Base-by-base conservation (phyloP, 2,797 vertebrate genomes). In the Sebastes diploproa region DNA sequence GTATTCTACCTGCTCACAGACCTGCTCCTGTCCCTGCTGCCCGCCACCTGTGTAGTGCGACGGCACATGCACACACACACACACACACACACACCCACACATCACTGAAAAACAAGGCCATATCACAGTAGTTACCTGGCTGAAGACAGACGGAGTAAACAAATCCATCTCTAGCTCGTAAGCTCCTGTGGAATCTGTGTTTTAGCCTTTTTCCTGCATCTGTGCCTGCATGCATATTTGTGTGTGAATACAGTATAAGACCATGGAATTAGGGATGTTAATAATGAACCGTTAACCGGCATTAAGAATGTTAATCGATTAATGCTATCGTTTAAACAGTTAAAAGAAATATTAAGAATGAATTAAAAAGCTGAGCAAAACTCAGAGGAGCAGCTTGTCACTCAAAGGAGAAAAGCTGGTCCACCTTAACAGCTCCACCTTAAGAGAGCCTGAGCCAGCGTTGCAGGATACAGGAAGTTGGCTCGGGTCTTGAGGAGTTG, bases 1-100 rank as follows among this genome's bases (percentile, higher is more conserved):
- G 85, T 77, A 74, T 88, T 83, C 73, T 92, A 88, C 87, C 84
- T 87, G 88, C 79, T 93, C 88, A 80, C 81, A 88, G 91, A 86
- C 83, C 78, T 78, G 87, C 82, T 87, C 68, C 88, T 46, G 64
- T 88, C 73, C 85, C 87, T 88, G 91, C 90, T 92, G 89, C 85
- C 82, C 29, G 36, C 91, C 91, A 92, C 94, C 93, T 92, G 92
- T 83, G 84, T 69, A 4, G 65, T 61, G 78, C 20, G 42, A 75
- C 25, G 25, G 68, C 77, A 50, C 65, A 73, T 42, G 62, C 76
- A 52, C 38, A 54, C 29, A 61, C 16, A 27, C 29, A 61, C 16
- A 27, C 23, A 25, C 23, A 58, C 13, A 72, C 66, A 7, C 30
- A 8, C 30, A 59, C 64, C 0, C 69, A 80, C 81, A 87, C 74